A percentile compares a stretch with the other conserved stretches of the same genome.
Evolutionary conservation across 2,888 invertebrate genomes (phyloP).

Genomic region (Abscondita cerata): DNA sequence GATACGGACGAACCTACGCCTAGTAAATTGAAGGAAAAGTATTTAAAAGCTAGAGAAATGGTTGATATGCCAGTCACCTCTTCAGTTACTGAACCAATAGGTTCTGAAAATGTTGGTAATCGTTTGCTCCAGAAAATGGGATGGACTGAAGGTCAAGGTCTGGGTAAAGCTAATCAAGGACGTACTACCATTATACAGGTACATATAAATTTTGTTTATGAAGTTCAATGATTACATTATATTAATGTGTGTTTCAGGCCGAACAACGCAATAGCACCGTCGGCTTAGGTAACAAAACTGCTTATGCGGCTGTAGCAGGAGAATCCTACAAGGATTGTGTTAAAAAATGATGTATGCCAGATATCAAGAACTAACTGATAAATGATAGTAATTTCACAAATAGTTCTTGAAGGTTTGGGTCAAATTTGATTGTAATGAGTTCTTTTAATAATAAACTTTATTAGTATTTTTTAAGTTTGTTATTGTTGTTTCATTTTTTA

Average conservation of each 20-base stretch:
- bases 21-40: constrained; percentile 76
- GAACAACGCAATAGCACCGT: constrained; percentile 68
- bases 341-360: constrained; percentile 87
- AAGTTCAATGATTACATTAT: not conserved
- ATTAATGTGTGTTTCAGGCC: constrained; percentile 58
- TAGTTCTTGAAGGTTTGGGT: no score
- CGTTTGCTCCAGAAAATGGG: constrained; percentile 98
- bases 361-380: constrained; percentile 80
- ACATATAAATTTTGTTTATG: constrained; percentile 40
- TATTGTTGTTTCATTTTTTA: no score
- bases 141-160: constrained; percentile 96
- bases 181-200: constrained; percentile 92
- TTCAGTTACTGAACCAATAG: constrained; percentile 72
- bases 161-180: constrained; percentile 93
- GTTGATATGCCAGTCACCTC: constrained; percentile 60
- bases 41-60: constrained; percentile 65
- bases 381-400: constrained; percentile 44
- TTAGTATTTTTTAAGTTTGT: no score
- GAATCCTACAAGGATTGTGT: constrained; percentile 90
- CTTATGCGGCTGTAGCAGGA: constrained; percentile 80
- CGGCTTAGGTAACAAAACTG: constrained; percentile 85
- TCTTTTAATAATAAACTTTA: no score
- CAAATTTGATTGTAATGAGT: no score
- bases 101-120: constrained; percentile 93
- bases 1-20: constrained; percentile 82